A percentile compares a stretch with the other conserved stretches of the same genome.
phyloP scores from a whole-genome alignment of 2,113 vertebrate species.

The Prinia subflava region DNA sequence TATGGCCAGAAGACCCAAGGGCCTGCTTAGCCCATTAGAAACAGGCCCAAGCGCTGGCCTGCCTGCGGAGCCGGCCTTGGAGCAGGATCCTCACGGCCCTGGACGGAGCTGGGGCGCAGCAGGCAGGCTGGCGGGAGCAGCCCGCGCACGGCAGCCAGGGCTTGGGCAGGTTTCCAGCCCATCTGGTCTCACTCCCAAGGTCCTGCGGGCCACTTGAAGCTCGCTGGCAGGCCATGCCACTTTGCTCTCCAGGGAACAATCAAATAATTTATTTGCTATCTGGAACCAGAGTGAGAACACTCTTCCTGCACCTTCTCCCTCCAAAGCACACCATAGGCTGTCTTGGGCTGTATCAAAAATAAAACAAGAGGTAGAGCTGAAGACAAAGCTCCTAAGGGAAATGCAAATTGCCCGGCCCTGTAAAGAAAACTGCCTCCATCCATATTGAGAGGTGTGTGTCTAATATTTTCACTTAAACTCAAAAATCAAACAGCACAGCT shows the following conservation, averaged over 20 bases:
- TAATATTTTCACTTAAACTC: not conserved
- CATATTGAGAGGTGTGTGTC: not conserved
- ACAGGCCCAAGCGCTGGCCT: rapidly evolving
- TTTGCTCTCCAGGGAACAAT: constrained; percentile 12
- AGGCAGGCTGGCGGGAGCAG: not conserved
- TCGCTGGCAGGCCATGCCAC: not conserved
- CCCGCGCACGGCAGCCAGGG: not conserved
- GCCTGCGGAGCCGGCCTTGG: not conserved
- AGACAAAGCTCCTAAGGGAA: not conserved
- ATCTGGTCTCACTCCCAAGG: not conserved
- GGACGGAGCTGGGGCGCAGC: not conserved
- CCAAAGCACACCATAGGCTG: not conserved
- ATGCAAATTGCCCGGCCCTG: not conserved
- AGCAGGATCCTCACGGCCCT: rapidly evolving
- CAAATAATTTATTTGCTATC: not conserved
- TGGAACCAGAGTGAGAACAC: not conserved
- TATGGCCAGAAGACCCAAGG: not conserved
- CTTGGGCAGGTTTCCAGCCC: constrained; percentile 19
- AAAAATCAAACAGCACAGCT: not conserved
- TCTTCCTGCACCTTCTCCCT: not conserved
- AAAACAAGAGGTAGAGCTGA: not conserved
- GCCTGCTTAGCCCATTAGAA: not conserved
- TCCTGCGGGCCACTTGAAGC: not conserved
- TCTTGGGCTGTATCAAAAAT: not conserved
- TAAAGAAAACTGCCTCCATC: not conserved